Base-by-base conservation (phyloP, 2,113 vertebrate species). In the Sapayoa aenigma region DNA sequence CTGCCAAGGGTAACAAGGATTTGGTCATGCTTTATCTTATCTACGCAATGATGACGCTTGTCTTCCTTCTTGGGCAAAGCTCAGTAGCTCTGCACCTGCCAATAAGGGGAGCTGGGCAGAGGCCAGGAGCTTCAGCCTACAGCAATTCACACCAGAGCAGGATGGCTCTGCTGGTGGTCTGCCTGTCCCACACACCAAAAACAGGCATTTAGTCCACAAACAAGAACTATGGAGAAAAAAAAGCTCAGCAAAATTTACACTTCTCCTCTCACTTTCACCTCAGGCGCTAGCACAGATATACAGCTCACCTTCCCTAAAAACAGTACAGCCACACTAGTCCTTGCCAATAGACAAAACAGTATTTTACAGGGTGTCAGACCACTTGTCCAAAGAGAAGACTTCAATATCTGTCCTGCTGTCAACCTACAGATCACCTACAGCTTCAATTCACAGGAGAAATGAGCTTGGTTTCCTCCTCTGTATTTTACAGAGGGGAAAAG, bases 11-110 rank as follows among this genome's bases (percentile, higher is more conserved):
- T 44, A 80, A 90, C 83, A 84, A 66, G 65, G 91, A 87, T 73
- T 86, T 33, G 68, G 68, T 67, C 76, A 41, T 0, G 3, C 22
- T 88, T 90, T 92, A 90, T 74, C 90, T 95, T 94, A 96, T 88
- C 90, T 44, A n/a, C 82, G 59, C 6, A 0, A 23, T 12, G 9
- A 50, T 53, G 90, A 87, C 3, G 17, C 60, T 63, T 1, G 5
- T 53, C 79, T 53, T 69, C 50, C 76, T 71, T 50, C 83, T 77
- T 50, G 92, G 88, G 88, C 94, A 94, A 92, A 96, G 92, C 95
- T 88, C 85, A 80, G 85, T 4, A 84, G 82, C 55, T 86, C 63
- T 4, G 84, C 69, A 84, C 19, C 77, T 84, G 85, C 82, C 0
- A 0, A 73, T 50, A 37, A 85, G 63, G 11, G 25, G n/a, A 60